Evolutionary conservation across 2,888 invertebrate species (phyloP).

Genomic region (Caenorhabditis sp.): DNA sequence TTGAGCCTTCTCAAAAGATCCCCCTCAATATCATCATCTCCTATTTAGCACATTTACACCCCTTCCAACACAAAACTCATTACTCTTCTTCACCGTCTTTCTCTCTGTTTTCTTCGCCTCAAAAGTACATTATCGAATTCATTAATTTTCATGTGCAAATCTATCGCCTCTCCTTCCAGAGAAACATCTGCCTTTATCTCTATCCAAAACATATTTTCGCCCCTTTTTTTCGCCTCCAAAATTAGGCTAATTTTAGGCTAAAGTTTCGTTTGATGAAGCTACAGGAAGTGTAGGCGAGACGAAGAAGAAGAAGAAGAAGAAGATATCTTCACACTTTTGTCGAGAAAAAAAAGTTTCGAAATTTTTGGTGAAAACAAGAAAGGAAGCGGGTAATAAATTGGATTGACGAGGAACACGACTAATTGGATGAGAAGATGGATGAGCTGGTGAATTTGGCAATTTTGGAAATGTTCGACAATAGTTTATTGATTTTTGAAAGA

Average conservation of each 20-base stretch:
- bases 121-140: background rate
- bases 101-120: background rate
- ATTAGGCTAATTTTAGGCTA: slow-evolving; percentile 40
- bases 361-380: background rate
- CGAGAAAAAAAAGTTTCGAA: background rate
- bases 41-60: background rate
- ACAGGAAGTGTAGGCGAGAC: slow-evolving; percentile 13
- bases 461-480: too few species aligned
- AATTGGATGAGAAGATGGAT: background rate
- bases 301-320: too few species aligned
- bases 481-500: too few species aligned
- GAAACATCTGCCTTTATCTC: slow-evolving; percentile 1
- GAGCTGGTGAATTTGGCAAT: too few species aligned
- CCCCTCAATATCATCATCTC: background rate
- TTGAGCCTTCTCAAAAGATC: too few species aligned
- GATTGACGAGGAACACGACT: slow-evolving; percentile 2
- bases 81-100: slow-evolving; percentile 1
- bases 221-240: too few species aligned
- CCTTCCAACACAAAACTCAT: slow-evolving; percentile 2
- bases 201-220: background rate
- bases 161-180: slow-evolving; percentile 8
- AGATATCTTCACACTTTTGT: slow-evolving; percentile 16
- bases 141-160: slow-evolving; percentile 10
- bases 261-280: slow-evolving; percentile 20
- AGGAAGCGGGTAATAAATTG: background rate